phyloP scores from a whole-genome alignment of 2,797 vertebrate species.

The Streptopelia turtur region DNA sequence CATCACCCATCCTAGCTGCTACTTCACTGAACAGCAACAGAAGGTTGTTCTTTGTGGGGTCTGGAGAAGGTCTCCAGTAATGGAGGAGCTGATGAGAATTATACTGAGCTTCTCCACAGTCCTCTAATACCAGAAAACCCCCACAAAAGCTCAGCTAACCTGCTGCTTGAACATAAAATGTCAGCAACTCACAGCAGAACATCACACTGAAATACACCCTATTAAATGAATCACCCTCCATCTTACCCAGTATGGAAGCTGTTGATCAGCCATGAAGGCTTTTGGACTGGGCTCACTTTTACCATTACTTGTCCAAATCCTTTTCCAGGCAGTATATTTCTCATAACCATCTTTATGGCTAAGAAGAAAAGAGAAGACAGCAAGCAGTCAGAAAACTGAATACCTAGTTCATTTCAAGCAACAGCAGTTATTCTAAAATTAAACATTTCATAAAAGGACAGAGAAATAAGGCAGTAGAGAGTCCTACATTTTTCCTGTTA shows the following conservation, averaged over 20 bases:
- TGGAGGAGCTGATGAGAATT: background rate
- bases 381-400: background rate
- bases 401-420: background rate
- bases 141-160: background rate
- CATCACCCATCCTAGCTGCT: background rate
- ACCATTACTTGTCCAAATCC: conserved; percentile 96
- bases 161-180: background rate
- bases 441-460: background rate
- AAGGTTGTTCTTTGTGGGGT: background rate
- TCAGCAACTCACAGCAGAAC: background rate
- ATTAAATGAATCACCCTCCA: background rate
- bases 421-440: background rate
- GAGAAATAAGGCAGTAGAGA: background rate
- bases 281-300: conserved; percentile 98
- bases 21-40: background rate
- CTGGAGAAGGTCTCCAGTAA: background rate
- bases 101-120: background rate
- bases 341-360: conserved; percentile 99
- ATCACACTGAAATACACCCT: background rate
- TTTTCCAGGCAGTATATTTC: conserved; percentile 92
- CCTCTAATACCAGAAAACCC: background rate
- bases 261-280: conserved; percentile 98
- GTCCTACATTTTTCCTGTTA: background rate
- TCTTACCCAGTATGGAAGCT: conserved; percentile 96
- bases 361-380: conserved; percentile 34